phyloP scores from a whole-genome alignment of 2,113 vertebrate genomes.

The Coregonus clupeaformis region DNA sequence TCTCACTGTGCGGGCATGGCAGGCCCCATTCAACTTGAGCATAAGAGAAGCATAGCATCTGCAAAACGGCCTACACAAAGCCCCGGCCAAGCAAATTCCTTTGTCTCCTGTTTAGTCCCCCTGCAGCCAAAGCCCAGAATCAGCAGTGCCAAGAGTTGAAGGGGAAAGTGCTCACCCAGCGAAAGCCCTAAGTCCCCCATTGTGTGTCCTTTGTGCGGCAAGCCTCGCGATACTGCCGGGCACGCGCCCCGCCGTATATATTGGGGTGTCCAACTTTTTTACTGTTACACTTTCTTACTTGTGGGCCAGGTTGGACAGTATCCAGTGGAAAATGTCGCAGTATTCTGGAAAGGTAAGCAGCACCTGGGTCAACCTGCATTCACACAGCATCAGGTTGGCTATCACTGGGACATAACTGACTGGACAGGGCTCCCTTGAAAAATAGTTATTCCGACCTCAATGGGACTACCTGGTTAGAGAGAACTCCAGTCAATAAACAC shows the following conservation, averaged over 20 bases:
- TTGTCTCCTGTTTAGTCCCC: slow-evolving; percentile 50
- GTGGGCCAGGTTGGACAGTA: slow-evolving; percentile 65
- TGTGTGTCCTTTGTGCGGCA: slow-evolving; percentile 65
- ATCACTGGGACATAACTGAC: background rate
- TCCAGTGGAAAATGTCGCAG: slow-evolving; percentile 83
- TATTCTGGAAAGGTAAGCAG: slow-evolving; percentile 90
- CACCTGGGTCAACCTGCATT: slow-evolving; percentile 10
- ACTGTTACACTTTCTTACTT: slow-evolving; percentile 65
- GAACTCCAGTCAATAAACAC: background rate
- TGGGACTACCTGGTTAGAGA: too few species aligned
- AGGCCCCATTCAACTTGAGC: background rate
- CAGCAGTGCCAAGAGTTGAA: slow-evolving; percentile 71
- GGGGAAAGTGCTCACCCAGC: slow-evolving; percentile 74
- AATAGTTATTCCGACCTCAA: too few species aligned
- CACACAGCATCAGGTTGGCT: background rate
- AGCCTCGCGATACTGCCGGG: slow-evolving; percentile 29
- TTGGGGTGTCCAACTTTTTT: slow-evolving; percentile 68
- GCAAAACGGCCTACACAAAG: slow-evolving; percentile 60
- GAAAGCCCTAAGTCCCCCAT: slow-evolving; percentile 69
- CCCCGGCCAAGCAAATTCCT: slow-evolving; percentile 80
- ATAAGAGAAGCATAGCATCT: slow-evolving; percentile 28
- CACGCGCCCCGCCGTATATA: slow-evolving; percentile 71
- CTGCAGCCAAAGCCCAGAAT: slow-evolving; percentile 72
- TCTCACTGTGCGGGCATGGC: background rate
- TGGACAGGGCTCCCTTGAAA: too few species aligned